Conservation (phyloP, 2,113 vertebrate genomes). For the Parus major region DNA sequence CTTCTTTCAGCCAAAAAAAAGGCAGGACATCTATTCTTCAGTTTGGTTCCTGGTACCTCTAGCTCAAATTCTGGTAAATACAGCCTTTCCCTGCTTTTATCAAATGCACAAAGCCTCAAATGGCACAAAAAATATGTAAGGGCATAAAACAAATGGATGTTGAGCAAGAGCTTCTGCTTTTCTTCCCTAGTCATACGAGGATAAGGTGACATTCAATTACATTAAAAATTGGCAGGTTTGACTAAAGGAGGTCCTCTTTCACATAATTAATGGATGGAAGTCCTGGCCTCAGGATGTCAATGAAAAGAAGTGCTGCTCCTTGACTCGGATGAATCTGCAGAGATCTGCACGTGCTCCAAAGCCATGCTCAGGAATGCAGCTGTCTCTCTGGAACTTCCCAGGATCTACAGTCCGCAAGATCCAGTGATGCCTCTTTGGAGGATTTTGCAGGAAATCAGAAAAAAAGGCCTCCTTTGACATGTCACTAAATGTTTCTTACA, state of each 20-base stretch:
- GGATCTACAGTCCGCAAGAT: neutral
- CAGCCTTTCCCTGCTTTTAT: neutral
- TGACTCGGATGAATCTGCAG: neutral
- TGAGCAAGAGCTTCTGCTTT: slow-evolving; percentile 43
- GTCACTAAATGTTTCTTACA: neutral
- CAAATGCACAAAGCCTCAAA: neutral
- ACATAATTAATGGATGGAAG: slow-evolving; percentile 35
- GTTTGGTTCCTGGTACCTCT: neutral
- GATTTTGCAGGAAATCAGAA: neutral
- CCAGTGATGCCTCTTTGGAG: neutral
- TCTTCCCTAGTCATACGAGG: slow-evolving; percentile 11
- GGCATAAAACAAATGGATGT: slow-evolving; percentile 56
- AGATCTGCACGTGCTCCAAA: neutral
- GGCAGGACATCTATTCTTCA: neutral
- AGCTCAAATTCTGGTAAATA: slow-evolving; percentile 38
- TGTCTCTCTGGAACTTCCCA: neutral
- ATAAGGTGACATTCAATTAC: slow-evolving; percentile 63
- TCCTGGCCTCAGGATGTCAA: slow-evolving; percentile 9
- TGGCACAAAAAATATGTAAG: slow-evolving; percentile 51
- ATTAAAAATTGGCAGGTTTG: slow-evolving; percentile 65
- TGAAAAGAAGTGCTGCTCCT: slow-evolving; percentile 1
- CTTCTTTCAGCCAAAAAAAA: neutral
- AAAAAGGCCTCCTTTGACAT: neutral
- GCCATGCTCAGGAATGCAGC: neutral
- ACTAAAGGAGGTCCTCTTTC: slow-evolving; percentile 18